Base-by-base conservation (phyloP, 2,888 invertebrate genomes). In the Thera britannica region DNA sequence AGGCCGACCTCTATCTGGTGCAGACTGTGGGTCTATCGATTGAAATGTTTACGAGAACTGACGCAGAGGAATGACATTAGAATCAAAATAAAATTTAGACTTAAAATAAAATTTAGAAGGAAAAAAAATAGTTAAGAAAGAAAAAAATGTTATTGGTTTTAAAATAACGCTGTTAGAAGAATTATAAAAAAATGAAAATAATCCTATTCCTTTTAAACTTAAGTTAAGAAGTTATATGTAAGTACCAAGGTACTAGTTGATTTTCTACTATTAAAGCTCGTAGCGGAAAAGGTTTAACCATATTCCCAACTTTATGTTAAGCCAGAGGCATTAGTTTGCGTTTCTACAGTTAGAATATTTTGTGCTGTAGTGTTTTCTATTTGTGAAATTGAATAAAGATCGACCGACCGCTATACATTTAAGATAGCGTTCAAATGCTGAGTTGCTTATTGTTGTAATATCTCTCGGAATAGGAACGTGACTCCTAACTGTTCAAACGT, bases 391-490 rank as follows among this genome's bases (percentile, higher is more conserved):
- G 57, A 62, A 62, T 67, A 58, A 62, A 58, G 58, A 62, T 41
- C 57, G 44, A 46, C 48, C 8, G n/a, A 2, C 46, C 6, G 58
- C 58, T 62, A 59, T 67, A 60, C 3, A 49, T 62, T 66, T 52
- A n/a, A 38, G 41, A 62, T 58, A 41, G 58, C 6, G 55, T 58
- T 61, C 49, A 12, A 60, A 55, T 59, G 55, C 57, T 60, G 61
- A 60, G 51, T 61, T 56, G 41, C 38, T 67, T 67, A 67, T 58
- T 62, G 35, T 67, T 58, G 55, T 62, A 12, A 59, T 62, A 62
- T 67, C 62, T 62, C 62, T 62, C 35, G 55, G 62, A 62, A 67
- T 59, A 68, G 56, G 59, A 69, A 68, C 73, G 72, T 72, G 72
- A 70, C 70, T 68, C 63, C n/a, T 44, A 56, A 65, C 65, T 56